Evolutionary conservation across 2,113 vertebrate genomes (phyloP).

Genomic region (Etia nguti): DNA sequence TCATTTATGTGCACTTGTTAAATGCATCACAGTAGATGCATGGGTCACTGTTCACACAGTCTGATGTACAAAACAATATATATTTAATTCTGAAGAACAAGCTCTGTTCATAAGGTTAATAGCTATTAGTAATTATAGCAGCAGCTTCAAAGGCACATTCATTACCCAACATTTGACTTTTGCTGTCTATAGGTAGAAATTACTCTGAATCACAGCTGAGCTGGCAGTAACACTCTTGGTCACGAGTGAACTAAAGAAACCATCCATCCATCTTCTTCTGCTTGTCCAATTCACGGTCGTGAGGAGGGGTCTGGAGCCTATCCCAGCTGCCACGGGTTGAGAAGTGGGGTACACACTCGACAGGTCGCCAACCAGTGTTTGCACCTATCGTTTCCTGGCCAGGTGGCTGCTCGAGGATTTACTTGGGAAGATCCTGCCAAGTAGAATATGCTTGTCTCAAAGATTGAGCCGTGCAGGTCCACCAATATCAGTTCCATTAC

Average conservation of each 20-base stretch:
- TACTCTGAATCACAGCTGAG: not conserved
- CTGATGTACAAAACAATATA: not conserved
- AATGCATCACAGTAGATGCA: not conserved
- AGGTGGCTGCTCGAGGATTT: not conserved
- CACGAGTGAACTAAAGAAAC: not conserved
- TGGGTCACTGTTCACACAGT: not conserved
- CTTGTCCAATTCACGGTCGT: not conserved
- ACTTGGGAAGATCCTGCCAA: not conserved
- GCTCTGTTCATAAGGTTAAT: not conserved
- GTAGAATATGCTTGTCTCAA: too few species aligned
- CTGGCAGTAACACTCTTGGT: not conserved
- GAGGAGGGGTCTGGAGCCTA: not conserved
- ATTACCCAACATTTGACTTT: not conserved
- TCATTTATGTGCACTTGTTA: not conserved
- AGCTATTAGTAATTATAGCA: not conserved
- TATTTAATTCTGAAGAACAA: not conserved
- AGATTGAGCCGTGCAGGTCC: too few species aligned
- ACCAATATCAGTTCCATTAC: too few species aligned
- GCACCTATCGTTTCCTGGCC: not conserved
- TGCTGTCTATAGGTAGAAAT: not conserved
- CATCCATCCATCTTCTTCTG: not conserved
- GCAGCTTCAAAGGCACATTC: not conserved
- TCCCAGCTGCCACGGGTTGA: not conserved
- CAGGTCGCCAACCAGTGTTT: not conserved
- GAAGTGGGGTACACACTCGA: not conserved